Evolutionary conservation across 1,140 invertebrate species (phyloP).

Genomic region (Drosophila athabasca): DNA sequence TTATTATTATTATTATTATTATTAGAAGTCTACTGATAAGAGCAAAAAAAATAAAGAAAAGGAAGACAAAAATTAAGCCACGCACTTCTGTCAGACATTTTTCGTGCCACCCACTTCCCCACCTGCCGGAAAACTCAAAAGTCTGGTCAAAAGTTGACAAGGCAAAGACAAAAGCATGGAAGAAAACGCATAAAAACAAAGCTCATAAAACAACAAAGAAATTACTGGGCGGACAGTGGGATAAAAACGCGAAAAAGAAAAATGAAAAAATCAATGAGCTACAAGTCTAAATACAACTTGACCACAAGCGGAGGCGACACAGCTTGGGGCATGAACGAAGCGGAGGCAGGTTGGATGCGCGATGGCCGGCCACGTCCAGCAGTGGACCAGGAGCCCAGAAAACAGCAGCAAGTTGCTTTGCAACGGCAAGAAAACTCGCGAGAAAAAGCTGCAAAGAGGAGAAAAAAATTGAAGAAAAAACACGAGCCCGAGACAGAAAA

Average conservation of each 20-base stretch:
- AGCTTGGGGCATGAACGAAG: slow-evolving; percentile 6
- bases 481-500: slow-evolving; percentile 59
- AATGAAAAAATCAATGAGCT: slow-evolving; percentile 71
- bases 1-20: too few species aligned
- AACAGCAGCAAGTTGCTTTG: slow-evolving; percentile 48
- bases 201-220: slow-evolving; percentile 33
- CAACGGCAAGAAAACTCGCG: slow-evolving; percentile 45
- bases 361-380: slow-evolving; percentile 71
- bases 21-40: too few species aligned
- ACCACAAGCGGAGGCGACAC: slow-evolving; percentile 50
- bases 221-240: slow-evolving; percentile 32
- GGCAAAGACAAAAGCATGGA: slow-evolving; percentile 51
- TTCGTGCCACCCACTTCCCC: slow-evolving; percentile 4
- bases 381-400: slow-evolving; percentile 73
- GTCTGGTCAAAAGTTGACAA: slow-evolving; percentile 69
- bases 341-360: slow-evolving; percentile 16
- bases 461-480: slow-evolving; percentile 45
- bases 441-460: slow-evolving; percentile 35
- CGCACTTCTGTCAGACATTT: slow-evolving; percentile 27
- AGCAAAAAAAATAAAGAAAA: too few species aligned
- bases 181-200: slow-evolving; percentile 52
- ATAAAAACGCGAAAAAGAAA: slow-evolving; percentile 22
- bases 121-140: slow-evolving; percentile 50
- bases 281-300: slow-evolving; percentile 79
- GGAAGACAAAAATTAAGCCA: background rate